Percentiles rank a stretch among this genome's conserved stretches.
These are phyloP conservation scores for Spongilla lacustris DNA, from an alignment of 37 sponge, comb jelly and placozoan species.

Conservation along the genomic window DNA sequence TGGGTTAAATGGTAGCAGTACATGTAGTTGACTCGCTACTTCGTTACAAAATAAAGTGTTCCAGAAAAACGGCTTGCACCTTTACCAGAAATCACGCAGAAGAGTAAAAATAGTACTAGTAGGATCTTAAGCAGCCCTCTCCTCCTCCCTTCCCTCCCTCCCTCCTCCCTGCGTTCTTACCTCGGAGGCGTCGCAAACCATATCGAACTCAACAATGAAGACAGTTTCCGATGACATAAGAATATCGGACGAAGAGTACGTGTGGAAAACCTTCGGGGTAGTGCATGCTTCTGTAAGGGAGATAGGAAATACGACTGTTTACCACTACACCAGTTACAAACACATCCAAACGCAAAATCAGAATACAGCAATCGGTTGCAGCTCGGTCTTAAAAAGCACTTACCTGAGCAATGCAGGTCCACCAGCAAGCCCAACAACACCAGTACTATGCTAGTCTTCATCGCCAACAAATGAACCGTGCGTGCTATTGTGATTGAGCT, in stretches of 20 bases:
- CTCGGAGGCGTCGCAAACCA: constrained; percentile 45
- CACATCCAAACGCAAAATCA: neutral
- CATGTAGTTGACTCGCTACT: no score
- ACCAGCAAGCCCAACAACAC: neutral
- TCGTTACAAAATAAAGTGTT: no score
- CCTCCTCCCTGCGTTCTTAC: neutral
- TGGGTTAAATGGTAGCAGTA: no score
- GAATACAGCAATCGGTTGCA: no score
- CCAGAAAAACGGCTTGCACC: no score
- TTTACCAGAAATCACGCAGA: no score
- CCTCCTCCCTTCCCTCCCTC: no score
- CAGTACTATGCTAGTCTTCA: neutral
- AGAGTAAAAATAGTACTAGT: no score
- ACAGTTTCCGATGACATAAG: constrained; percentile 64
- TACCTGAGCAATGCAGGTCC: neutral
- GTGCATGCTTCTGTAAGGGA: constrained; percentile 54
- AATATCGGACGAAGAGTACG: constrained; percentile 64
- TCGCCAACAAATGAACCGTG: neutral
- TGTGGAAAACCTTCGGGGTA: constrained; percentile 40
- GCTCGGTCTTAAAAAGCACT: neutral
- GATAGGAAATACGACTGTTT: neutral
- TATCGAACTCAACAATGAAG: constrained; percentile 44
- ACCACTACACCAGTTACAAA: neutral
- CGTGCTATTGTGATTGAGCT: no score
- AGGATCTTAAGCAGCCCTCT: no score